Evolutionary conservation across 2,113 vertebrate species (phyloP), one percentile per base, ranked within the genome.

Genomic region (Tupaia tana): DNA sequence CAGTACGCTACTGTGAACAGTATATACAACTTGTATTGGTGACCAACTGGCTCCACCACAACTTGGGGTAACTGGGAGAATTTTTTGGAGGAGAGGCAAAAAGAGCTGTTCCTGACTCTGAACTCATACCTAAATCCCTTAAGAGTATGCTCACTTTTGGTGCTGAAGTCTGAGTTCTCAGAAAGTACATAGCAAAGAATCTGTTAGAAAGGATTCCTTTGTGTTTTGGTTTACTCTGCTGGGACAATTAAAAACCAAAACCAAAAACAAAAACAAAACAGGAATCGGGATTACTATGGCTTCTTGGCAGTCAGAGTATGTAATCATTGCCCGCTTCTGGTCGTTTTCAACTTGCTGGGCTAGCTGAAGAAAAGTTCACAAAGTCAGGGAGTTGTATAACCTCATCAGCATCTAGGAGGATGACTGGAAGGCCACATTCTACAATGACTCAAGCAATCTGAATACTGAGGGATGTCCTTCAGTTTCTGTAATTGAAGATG

Each of bases 321-420:
- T 24, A 83, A 15, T 94, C 59, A 86, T 86, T 95, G 75, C 64
- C 73, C 20, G 70, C 56, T 80, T 64, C 71, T 75, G 70, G 75
- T 94, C 86, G n/a, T 86, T 75, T 67, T 61, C 43, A 89, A 80
- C 91, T 89, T 86, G 83, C 59, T 83, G 29, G 80, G 90, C 83
- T 54, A 93, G 79, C 74, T 66, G 66, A 66, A 69, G 85, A 96
- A 83, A 96, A 7, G 83, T 81, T 92, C 27, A 78, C 6, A 56
- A 24, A 94, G 58, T 70, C 43, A 73, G 67, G 52, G 58, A 71
- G 59, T 64, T 81, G 9, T 64, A n/a, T 88, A 56, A 92, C 73
- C 27, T 78, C 85, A 66, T 77, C 84, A 92, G 81, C 82, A 82
- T 29, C 78, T 90, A 88, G 86, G 77, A 84, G 66, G 78, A 18